phyloP scores from a whole-genome alignment of 1,140 invertebrate species.

The Gerris buenoi region DNA sequence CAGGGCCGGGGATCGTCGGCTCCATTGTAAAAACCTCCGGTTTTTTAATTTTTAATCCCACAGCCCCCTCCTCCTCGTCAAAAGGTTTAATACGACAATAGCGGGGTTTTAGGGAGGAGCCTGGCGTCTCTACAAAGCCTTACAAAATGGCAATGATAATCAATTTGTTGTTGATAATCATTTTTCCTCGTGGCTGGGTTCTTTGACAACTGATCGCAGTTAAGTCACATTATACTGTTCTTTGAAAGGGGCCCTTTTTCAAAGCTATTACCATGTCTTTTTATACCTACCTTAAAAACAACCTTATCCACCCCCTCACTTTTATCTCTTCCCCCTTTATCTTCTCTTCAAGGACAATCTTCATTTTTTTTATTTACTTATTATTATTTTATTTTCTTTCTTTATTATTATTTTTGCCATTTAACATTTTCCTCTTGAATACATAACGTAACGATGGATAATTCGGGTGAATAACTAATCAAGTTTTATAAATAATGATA shows the following conservation, averaged over 20 bases:
- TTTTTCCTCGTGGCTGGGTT: slow-evolving; percentile 10
- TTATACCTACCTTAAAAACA: neutral
- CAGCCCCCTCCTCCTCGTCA: slow-evolving; percentile 1
- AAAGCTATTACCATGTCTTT: slow-evolving; percentile 16
- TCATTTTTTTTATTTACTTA: neutral
- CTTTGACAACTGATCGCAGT: slow-evolving; percentile 16
- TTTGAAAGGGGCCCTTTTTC: slow-evolving; percentile 1
- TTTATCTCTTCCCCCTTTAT: neutral
- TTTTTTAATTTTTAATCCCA: slow-evolving; percentile 15
- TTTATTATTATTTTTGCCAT: too few species aligned
- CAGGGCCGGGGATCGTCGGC: too few species aligned
- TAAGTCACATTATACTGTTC: slow-evolving; percentile 14
- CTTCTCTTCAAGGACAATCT: neutral
- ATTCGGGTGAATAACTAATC: too few species aligned
- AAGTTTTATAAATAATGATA: too few species aligned
- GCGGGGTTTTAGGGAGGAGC: too few species aligned
- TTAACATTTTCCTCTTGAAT: too few species aligned
- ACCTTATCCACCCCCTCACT: neutral
- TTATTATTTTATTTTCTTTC: too few species aligned
- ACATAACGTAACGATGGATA: too few species aligned
- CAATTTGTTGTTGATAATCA: slow-evolving; percentile 15
- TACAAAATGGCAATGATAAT: slow-evolving; percentile 16
- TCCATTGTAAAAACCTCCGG: neutral
- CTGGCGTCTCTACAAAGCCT: slow-evolving; percentile 8
- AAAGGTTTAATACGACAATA: slow-evolving; percentile 15